Evolutionary conservation across 2,113 vertebrate species (phyloP).

Genomic region (Nothobranchius kuhntae): DNA sequence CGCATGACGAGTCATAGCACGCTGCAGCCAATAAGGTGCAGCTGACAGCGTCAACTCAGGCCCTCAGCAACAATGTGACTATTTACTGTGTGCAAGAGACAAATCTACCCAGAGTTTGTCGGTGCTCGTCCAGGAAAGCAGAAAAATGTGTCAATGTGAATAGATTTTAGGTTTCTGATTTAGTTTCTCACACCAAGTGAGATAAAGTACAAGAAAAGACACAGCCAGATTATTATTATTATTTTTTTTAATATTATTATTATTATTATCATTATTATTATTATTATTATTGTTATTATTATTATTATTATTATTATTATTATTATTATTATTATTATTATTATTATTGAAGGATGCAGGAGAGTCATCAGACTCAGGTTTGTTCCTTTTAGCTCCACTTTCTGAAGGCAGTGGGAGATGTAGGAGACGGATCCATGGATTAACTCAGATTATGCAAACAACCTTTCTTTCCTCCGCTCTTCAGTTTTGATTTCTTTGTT

Average conservation of each 20-base stretch:
- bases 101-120: conserved; percentile 35
- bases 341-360: no score
- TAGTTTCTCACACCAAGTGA: no score
- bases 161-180: no score
- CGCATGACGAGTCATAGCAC: conserved; percentile 55
- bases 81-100: conserved; percentile 63
- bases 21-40: conserved; percentile 64
- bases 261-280: no score
- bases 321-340: no score
- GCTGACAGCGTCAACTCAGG: conserved; percentile 62
- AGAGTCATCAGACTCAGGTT: no score
- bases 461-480: conserved; percentile 59
- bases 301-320: no score
- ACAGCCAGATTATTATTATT: no score
- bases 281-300: no score
- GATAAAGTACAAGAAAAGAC: no score
- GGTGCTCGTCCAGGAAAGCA: conserved; percentile 7
- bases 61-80: conserved; percentile 79
- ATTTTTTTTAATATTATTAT: no score
- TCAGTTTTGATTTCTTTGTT: conserved; percentile 76
- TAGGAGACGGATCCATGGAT: conserved; percentile 61
- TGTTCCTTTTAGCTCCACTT: conserved; percentile 19
- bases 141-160: no score
- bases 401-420: conserved; percentile 11
- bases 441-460: conserved; percentile 79